Percentiles rank a stretch among this genome's conserved stretches.
Conservation (phyloP, 2,113 vertebrate genomes). For the Pachyramphus minor region DNA sequence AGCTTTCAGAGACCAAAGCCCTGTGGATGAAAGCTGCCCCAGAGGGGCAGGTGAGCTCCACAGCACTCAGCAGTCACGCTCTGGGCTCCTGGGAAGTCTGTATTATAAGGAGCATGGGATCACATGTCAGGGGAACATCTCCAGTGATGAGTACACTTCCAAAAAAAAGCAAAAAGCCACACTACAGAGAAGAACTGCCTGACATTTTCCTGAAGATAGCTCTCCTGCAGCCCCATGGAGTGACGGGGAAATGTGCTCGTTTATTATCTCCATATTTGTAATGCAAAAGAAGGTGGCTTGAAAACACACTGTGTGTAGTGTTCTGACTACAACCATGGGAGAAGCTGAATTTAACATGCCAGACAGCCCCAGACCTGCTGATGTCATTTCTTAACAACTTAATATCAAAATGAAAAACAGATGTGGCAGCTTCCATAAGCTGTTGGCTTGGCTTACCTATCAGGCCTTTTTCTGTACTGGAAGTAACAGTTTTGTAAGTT, state of each 20-base stretch:
- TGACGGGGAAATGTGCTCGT: neutral
- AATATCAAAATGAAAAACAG: conserved; percentile 10
- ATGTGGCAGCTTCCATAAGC: neutral
- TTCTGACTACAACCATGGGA: neutral
- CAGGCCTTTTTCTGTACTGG: conserved; percentile 94
- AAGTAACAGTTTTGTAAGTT: conserved; percentile 92
- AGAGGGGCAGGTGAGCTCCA: neutral
- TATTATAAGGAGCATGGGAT: neutral
- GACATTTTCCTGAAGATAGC: neutral
- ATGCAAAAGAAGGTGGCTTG: neutral
- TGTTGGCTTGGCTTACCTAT: conserved; percentile 84
- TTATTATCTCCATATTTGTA: neutral
- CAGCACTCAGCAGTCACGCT: neutral
- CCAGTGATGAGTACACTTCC: neutral
- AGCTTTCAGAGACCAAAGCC: neutral
- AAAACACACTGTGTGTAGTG: neutral
- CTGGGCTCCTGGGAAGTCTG: neutral
- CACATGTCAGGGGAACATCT: neutral
- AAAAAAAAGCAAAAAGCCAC: neutral
- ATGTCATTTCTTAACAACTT: conserved; percentile 6
- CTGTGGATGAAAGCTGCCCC: neutral
- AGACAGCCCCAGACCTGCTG: conserved; percentile 36
- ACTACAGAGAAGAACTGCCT: neutral
- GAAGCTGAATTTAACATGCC: conserved; percentile 46
- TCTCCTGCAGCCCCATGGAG: neutral